Percentiles rank a stretch among this genome's conserved stretches.
Conservation (phyloP, 2,113 vertebrate species). For the Hippocampus mohnikei region DNA sequence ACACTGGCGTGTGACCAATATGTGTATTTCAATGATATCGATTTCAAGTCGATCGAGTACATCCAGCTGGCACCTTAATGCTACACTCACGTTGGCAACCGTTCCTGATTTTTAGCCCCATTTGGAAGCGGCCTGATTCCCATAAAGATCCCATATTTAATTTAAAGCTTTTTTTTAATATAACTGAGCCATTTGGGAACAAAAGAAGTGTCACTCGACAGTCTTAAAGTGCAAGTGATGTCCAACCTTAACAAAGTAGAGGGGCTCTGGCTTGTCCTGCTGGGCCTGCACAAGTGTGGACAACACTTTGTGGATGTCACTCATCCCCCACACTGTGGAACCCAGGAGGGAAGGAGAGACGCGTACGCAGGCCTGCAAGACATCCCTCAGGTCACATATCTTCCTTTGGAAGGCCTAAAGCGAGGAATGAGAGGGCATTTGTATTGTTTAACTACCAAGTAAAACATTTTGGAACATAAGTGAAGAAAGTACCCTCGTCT, state of each 20-base stretch:
- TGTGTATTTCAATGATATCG: no score
- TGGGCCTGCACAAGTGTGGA: slow-evolving; percentile 61
- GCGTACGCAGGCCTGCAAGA: slow-evolving; percentile 77
- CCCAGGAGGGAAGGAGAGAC: slow-evolving; percentile 72
- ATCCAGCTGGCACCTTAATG: no score
- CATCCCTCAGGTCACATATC: slow-evolving; percentile 77
- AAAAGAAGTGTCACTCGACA: not conserved
- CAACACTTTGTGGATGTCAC: slow-evolving; percentile 79
- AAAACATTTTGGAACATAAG: not conserved
- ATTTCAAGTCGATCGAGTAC: no score
- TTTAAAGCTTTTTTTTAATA: not conserved
- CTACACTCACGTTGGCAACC: no score
- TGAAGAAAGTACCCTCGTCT: slow-evolving; percentile 29
- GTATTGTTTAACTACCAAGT: not conserved
- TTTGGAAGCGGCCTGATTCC: no score
- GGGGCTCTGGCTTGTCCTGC: slow-evolving; percentile 58
- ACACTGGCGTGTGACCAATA: no score
- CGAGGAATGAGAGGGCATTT: not conserved
- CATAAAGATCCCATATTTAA: no score
- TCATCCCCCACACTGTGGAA: slow-evolving; percentile 83
- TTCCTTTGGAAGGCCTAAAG: slow-evolving; percentile 6
- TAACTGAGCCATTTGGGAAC: not conserved
- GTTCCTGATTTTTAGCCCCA: no score
- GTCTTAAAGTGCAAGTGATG: slow-evolving; percentile 22
- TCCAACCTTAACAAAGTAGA: slow-evolving; percentile 91